Evolutionary conservation across 2,113 vertebrate species (phyloP).

Genomic region (Natator depressus): DNA sequence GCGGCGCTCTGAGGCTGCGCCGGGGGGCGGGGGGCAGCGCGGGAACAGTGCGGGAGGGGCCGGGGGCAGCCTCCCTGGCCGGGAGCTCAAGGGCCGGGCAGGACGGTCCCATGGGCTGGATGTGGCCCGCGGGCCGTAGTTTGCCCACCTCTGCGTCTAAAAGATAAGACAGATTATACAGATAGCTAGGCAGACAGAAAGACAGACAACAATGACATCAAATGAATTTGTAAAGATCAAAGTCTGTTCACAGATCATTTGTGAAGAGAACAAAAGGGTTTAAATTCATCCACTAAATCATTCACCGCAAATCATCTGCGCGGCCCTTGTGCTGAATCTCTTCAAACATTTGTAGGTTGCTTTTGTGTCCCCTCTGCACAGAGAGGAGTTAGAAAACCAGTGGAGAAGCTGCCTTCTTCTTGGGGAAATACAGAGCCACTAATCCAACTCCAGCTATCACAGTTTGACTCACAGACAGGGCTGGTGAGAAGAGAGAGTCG

Average conservation of each 20-base stretch:
- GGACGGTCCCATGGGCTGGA: no score
- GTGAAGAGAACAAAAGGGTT: slow-evolving; percentile 69
- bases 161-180: not conserved
- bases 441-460: not conserved
- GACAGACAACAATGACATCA: not conserved
- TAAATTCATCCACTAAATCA: slow-evolving; percentile 71
- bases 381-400: not conserved
- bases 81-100: no score
- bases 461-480: slow-evolving; percentile 42
- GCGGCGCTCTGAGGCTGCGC: no score
- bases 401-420: not conserved
- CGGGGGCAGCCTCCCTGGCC: no score
- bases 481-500: slow-evolving; percentile 4
- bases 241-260: slow-evolving; percentile 68
- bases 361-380: not conserved
- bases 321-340: slow-evolving; percentile 30
- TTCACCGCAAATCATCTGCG: slow-evolving; percentile 61
- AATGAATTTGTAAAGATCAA: slow-evolving; percentile 57
- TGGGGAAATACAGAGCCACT: slow-evolving; percentile 11
- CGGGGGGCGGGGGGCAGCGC: no score
- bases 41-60: no score
- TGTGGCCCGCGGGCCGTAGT: no score
- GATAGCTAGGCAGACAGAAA: slow-evolving; percentile 49
- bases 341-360: slow-evolving; percentile 56
- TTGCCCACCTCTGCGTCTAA: no score